Conservation (phyloP, 2,113 vertebrate species). For the Festucalex cinctus region DNA sequence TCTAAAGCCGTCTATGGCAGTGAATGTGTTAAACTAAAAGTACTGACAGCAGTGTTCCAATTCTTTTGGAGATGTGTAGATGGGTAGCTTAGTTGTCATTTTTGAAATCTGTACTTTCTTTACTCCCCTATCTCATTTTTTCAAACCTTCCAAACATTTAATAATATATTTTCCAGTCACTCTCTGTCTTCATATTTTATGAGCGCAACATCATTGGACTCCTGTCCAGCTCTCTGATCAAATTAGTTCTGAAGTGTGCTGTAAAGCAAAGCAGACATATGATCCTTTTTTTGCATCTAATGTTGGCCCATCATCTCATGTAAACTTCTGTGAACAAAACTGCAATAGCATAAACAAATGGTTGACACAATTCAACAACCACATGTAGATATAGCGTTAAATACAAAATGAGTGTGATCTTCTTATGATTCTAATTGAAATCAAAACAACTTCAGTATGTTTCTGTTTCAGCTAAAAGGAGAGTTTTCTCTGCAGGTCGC, state of each 20-base stretch:
- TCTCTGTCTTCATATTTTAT: slow-evolving; percentile 43
- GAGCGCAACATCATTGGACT: slow-evolving; percentile 46
- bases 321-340: slow-evolving; percentile 21
- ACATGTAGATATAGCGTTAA: background rate
- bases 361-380: slow-evolving; percentile 13
- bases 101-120: background rate
- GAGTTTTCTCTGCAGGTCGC: background rate
- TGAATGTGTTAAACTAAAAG: too few relatives aligned
- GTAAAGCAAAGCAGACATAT: slow-evolving; percentile 62
- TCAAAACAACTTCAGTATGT: background rate
- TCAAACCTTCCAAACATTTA: slow-evolving; percentile 36
- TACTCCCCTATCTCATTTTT: slow-evolving; percentile 16
- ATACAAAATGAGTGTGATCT: too few relatives aligned
- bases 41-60: background rate
- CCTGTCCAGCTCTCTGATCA: slow-evolving; percentile 55
- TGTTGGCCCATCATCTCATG: slow-evolving; percentile 11
- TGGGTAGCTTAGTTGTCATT: background rate
- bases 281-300: slow-evolving; percentile 1
- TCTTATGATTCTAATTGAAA: background rate
- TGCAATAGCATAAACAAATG: background rate
- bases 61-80: background rate
- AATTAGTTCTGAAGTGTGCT: slow-evolving; percentile 61
- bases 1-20: too few relatives aligned
- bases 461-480: background rate
- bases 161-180: slow-evolving; percentile 47